Evolutionary conservation across 2,113 vertebrate species (phyloP).

Genomic region (Trochalopteron elliotii): DNA sequence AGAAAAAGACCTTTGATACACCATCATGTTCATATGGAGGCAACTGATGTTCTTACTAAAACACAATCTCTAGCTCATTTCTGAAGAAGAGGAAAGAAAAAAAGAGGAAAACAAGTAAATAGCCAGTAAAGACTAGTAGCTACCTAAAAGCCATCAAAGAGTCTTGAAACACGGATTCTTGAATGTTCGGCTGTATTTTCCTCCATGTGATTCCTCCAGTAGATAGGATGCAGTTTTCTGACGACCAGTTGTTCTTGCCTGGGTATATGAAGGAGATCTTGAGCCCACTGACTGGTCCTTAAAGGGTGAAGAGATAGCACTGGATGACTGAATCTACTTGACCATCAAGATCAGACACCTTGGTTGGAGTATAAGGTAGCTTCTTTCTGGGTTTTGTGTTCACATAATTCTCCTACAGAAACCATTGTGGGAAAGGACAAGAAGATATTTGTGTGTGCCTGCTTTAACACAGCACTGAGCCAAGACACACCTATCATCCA

Average conservation of each 20-base stretch:
- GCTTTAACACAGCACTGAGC: neutral
- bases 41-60: neutral
- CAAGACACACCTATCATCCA: accelerated
- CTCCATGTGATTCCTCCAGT: neutral
- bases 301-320: neutral
- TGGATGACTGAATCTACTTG: neutral
- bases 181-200: neutral
- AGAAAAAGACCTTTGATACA: neutral
- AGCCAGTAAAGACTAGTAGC: accelerated
- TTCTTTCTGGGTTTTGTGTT: neutral
- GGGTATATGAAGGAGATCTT: neutral
- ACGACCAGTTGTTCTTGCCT: accelerated
- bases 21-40: neutral
- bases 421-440: accelerated
- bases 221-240: neutral
- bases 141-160: neutral
- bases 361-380: neutral
- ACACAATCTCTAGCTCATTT: neutral
- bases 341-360: neutral
- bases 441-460: accelerated
- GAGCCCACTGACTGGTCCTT: neutral
- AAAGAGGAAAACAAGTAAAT: neutral
- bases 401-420: neutral
- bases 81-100: neutral
- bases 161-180: neutral